Conservation (phyloP, 2,113 vertebrate species). For the Macrotus californicus region DNA sequence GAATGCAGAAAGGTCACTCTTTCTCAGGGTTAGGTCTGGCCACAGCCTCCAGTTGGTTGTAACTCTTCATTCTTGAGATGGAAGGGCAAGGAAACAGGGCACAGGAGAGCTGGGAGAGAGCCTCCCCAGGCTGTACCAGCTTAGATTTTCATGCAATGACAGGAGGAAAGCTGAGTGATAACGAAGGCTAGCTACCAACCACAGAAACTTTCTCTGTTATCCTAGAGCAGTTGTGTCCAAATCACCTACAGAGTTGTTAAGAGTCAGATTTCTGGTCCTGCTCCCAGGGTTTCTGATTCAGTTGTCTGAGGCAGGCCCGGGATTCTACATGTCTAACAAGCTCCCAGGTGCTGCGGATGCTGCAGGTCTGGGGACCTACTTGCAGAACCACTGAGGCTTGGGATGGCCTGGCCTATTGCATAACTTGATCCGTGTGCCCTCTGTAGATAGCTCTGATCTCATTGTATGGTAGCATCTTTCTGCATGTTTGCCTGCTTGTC, state of each 20-base stretch:
- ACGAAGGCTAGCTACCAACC: neutral
- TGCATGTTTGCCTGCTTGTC: neutral
- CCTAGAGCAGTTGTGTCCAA: neutral
- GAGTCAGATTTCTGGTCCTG: neutral
- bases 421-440: neutral
- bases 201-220: neutral
- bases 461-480: rapidly evolving
- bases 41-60: neutral
- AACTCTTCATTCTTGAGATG: neutral
- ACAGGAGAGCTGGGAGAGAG: neutral
- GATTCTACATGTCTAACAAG: neutral
- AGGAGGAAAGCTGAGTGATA: neutral
- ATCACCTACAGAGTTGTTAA: neutral
- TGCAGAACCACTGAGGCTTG: neutral
- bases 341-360: neutral
- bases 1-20: neutral
- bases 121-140: neutral
- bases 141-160: neutral
- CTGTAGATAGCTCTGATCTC: neutral
- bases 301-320: neutral
- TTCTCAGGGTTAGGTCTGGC: neutral
- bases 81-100: neutral
- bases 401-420: neutral
- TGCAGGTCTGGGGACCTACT: rapidly evolving
- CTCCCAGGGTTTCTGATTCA: neutral